A percentile compares a stretch with the other conserved stretches of the same genome.
Evolutionary conservation across 92 coral and sea anemone genomes (phyloP).

Genomic region (Palythoa grandiflora): DNA sequence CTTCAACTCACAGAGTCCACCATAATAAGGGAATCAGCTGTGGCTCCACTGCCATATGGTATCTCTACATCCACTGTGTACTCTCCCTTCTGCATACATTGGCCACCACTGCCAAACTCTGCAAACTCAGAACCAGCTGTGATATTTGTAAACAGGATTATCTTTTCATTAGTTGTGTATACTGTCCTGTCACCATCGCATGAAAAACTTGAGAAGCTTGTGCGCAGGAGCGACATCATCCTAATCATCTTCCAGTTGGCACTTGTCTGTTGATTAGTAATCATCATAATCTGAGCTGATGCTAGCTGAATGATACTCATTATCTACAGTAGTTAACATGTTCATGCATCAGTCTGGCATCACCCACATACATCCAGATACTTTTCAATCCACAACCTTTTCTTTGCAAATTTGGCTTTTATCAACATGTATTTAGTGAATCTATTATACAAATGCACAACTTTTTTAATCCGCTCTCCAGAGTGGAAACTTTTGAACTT

Average conservation of each 20-base stretch:
- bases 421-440: too few relatives aligned
- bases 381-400: too few relatives aligned
- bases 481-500: too few relatives aligned
- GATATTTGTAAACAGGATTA: constrained; percentile 51
- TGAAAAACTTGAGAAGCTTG: constrained; percentile 71
- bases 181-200: constrained; percentile 65
- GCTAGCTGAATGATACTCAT: too few relatives aligned
- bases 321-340: too few relatives aligned
- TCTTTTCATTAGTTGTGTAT: constrained; percentile 59
- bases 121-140: constrained; percentile 64
- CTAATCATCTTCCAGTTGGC: constrained; percentile 72
- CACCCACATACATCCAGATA: too few relatives aligned
- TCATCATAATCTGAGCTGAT: too few relatives aligned
- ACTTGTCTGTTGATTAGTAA: constrained; percentile 67
- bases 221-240: constrained; percentile 66
- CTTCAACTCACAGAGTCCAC: constrained; percentile 90
- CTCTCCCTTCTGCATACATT: constrained; percentile 72
- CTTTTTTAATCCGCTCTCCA: too few relatives aligned
- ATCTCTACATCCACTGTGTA: constrained; percentile 68
- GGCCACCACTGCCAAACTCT: constrained; percentile 66
- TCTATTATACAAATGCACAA: too few relatives aligned
- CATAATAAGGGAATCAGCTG: constrained; percentile 46
- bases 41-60: constrained; percentile 64
- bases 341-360: too few relatives aligned
- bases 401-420: too few relatives aligned